Evolutionary conservation across 2,113 vertebrate genomes (phyloP).

Genomic region (Mungos mungo): DNA sequence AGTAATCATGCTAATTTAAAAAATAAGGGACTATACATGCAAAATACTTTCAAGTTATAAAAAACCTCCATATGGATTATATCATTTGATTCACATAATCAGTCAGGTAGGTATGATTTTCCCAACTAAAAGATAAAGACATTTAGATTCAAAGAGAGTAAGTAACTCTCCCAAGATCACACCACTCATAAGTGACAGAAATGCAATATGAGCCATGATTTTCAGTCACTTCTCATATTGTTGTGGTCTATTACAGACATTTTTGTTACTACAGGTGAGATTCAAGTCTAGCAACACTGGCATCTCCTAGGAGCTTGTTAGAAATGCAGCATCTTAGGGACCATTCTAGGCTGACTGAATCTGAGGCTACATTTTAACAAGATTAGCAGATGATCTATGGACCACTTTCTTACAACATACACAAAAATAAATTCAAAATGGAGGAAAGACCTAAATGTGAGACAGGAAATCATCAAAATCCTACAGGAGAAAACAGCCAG

Average conservation of each 20-base stretch:
- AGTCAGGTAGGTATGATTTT: background rate
- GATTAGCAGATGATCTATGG: background rate
- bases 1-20: background rate
- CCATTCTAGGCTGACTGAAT: background rate
- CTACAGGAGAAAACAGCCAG: too few species aligned
- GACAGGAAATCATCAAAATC: too few species aligned
- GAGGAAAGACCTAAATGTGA: too few species aligned
- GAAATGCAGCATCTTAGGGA: background rate
- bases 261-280: background rate
- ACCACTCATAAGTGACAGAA: background rate
- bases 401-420: too few species aligned
- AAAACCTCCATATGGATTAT: background rate
- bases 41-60: constrained; percentile 1
- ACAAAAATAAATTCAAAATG: too few species aligned
- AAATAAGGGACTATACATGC: background rate
- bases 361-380: background rate
- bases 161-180: background rate
- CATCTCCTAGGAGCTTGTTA: background rate
- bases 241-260: background rate
- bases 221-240: background rate
- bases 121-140: background rate
- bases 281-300: background rate
- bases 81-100: background rate
- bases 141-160: background rate
- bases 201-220: background rate